These are phyloP conservation scores for Merodon equestris DNA, from an alignment of 2,888 invertebrate species.

Conservation along the genomic window DNA sequence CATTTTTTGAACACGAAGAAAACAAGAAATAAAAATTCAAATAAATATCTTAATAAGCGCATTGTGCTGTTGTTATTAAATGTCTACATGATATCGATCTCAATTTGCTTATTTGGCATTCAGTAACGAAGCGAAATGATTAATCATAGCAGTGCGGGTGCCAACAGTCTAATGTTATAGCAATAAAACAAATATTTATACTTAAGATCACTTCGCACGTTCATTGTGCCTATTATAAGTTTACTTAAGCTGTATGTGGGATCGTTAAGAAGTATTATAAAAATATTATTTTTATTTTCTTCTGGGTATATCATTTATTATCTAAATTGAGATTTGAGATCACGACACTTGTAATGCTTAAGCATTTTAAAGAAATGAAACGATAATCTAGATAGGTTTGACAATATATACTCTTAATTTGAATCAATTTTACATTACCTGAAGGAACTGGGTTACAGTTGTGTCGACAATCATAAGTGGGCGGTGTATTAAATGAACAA, in stretches of 20 bases:
- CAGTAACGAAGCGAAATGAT: constrained; percentile 60
- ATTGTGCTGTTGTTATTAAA: constrained; percentile 43
- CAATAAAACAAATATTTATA: constrained; percentile 45
- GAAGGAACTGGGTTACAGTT: constrained; percentile 90
- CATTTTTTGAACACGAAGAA: too few relatives aligned
- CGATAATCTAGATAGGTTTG: constrained; percentile 12
- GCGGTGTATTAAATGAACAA: constrained; percentile 94
- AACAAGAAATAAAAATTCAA: too few relatives aligned
- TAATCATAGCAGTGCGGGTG: constrained; percentile 63
- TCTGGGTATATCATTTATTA: constrained; percentile 2
- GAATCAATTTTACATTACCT: constrained; percentile 82
- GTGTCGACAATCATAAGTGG: constrained; percentile 95
- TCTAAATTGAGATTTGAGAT: too few relatives aligned
- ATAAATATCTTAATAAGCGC: constrained; percentile 33
- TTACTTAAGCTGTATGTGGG: constrained; percentile 4
- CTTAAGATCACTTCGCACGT: constrained; percentile 25
- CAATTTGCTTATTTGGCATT: constrained; percentile 47
- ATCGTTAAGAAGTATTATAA: too few relatives aligned
- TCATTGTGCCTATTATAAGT: constrained; percentile 30
- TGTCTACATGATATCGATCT: constrained; percentile 32
- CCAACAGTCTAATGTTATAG: constrained; percentile 51
- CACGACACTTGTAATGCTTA: constrained; percentile 19
- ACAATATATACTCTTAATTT: background rate
- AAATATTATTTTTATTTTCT: constrained; percentile 1
- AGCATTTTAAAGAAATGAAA: constrained; percentile 44